A percentile compares a stretch with the other conserved stretches of the same genome.
Conservation (phyloP, 2,888 invertebrate species). For the Sphecodes monilicornis region DNA sequence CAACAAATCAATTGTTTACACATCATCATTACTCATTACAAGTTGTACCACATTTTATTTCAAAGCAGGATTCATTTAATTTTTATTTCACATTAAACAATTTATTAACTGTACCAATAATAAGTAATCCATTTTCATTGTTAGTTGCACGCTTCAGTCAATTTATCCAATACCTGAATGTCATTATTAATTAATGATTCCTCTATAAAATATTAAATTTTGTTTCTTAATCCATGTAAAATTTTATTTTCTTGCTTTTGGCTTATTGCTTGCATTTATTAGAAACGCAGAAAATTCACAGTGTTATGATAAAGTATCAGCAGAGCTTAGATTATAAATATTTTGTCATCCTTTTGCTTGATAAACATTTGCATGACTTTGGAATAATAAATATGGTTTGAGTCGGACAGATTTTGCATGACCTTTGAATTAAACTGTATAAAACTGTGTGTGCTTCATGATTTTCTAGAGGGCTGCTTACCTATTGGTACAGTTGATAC, state of each 20-base stretch:
- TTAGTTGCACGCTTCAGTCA: not conserved
- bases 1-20: not conserved
- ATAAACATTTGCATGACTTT: not conserved
- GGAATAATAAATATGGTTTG: not conserved
- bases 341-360: not conserved
- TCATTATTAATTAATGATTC: not conserved
- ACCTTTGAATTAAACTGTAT: no score
- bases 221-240: not conserved
- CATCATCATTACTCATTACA: not conserved
- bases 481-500: not conserved
- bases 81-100: not conserved
- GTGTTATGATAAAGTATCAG: no score
- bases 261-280: not conserved
- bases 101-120: constrained; percentile 10
- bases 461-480: not conserved
- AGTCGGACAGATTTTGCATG: not conserved
- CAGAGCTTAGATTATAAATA: no score
- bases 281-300: not conserved
- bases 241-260: not conserved
- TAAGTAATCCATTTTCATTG: not conserved
- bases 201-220: not conserved
- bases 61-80: not conserved
- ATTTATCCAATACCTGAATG: not conserved
- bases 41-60: not conserved
- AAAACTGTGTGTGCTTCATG: not conserved